A percentile compares a stretch with the other conserved stretches of the same genome.
phyloP scores from a whole-genome alignment of 2,797 vertebrate species.

The Yasuhikotakia modesta region DNA sequence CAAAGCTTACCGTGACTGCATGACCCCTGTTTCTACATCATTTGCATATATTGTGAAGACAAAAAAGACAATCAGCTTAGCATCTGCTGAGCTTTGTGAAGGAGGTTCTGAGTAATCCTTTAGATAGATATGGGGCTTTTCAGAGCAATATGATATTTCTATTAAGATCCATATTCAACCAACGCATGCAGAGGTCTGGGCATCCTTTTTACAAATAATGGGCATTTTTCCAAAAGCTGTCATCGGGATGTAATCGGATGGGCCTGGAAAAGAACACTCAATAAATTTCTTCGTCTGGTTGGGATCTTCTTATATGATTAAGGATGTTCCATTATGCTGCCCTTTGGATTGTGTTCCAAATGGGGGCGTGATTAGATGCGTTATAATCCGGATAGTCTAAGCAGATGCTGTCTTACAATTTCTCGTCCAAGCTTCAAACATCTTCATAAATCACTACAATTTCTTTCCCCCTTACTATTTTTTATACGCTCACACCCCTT shows the following conservation, averaged over 20 bases:
- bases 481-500: background rate
- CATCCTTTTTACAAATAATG: background rate
- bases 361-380: conserved; percentile 70
- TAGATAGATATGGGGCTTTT: conserved; percentile 67
- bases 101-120: conserved; percentile 70
- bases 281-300: conserved; percentile 72
- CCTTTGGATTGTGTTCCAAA: conserved; percentile 54
- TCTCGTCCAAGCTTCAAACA: background rate
- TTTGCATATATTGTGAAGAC: conserved; percentile 19
- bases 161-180: conserved; percentile 25
- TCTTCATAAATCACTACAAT: conserved; percentile 6
- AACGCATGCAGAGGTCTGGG: conserved; percentile 15
- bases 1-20: background rate
- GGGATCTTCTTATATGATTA: conserved; percentile 77
- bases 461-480: background rate
- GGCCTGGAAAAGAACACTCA: conserved; percentile 74
- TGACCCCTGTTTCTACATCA: conserved; percentile 7
- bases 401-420: conserved; percentile 62
- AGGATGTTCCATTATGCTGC: conserved; percentile 73
- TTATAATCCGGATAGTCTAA: conserved; percentile 66
- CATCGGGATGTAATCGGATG: conserved; percentile 37
- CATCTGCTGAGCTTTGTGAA: conserved; percentile 66
- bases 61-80: conserved; percentile 42
- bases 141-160: conserved; percentile 22
- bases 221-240: background rate